phyloP scores from a whole-genome alignment of 2,888 invertebrate species.

The Candidula unifasciata region DNA sequence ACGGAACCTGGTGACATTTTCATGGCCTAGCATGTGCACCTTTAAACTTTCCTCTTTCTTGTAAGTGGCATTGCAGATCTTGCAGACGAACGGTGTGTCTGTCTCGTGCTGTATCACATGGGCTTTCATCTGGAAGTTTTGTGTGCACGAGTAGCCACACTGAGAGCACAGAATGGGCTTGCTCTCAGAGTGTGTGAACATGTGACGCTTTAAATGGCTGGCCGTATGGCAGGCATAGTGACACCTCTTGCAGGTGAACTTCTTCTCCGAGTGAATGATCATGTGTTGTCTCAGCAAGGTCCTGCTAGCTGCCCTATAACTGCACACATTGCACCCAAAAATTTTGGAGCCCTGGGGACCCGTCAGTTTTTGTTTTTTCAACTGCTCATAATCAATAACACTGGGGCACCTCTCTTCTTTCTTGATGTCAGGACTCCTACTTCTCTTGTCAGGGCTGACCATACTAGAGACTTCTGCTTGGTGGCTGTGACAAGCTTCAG shows the following conservation, averaged over 20 bases:
- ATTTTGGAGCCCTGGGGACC: slow-evolving; percentile 45
- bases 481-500: background rate
- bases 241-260: slow-evolving; percentile 44
- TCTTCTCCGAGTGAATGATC: slow-evolving; percentile 48
- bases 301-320: slow-evolving; percentile 39
- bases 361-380: slow-evolving; percentile 43
- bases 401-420: background rate
- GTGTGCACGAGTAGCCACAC: slow-evolving; percentile 50
- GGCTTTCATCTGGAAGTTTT: slow-evolving; percentile 48
- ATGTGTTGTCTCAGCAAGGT: slow-evolving; percentile 39
- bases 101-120: slow-evolving; percentile 46
- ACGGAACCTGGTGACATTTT: slow-evolving; percentile 43
- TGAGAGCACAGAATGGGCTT: slow-evolving; percentile 43
- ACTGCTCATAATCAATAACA: slow-evolving; percentile 26
- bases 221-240: slow-evolving; percentile 45
- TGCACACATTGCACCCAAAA: slow-evolving; percentile 43
- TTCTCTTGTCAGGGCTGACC: background rate
- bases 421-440: background rate
- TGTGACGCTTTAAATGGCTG: slow-evolving; percentile 48
- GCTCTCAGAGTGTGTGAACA: slow-evolving; percentile 46
- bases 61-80: slow-evolving; percentile 47
- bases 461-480: background rate
- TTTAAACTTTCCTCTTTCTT: slow-evolving; percentile 51
- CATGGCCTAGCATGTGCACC: slow-evolving; percentile 50
- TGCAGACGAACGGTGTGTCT: slow-evolving; percentile 45